Conservation (phyloP, 2,888 invertebrate genomes). For the Gortyna flavago region DNA sequence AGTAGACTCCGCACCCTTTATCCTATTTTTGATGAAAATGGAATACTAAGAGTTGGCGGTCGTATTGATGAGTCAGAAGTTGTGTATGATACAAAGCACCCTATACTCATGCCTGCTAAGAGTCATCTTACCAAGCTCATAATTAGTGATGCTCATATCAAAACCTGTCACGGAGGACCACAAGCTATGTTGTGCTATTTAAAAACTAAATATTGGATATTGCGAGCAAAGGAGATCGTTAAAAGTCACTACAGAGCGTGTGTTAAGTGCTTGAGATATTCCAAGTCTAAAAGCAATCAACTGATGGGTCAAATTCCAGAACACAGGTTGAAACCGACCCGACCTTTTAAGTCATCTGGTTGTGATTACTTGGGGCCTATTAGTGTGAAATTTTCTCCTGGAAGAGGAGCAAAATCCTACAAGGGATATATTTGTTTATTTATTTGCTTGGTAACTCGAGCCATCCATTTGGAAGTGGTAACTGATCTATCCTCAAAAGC, state of each 20-base stretch:
- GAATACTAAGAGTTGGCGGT: background rate
- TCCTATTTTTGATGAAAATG: background rate
- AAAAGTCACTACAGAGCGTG: background rate
- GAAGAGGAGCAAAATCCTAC: no score
- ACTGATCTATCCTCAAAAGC: no score
- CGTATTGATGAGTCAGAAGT: background rate
- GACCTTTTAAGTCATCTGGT: background rate
- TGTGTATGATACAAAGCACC: background rate
- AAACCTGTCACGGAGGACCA: background rate
- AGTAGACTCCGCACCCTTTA: background rate
- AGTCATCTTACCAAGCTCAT: background rate
- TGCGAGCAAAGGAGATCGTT: background rate
- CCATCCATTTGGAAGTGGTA: no score
- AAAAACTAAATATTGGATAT: background rate
- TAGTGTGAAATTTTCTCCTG: no score
- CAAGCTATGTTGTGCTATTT: slow-evolving; percentile 2
- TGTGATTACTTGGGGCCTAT: background rate
- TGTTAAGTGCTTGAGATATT: background rate
- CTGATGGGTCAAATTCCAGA: background rate
- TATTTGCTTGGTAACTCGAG: no score
- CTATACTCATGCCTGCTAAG: background rate
- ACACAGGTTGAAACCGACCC: background rate
- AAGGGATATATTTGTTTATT: no score
- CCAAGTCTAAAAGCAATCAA: background rate
- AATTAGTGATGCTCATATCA: background rate